Evolutionary conservation across 2,888 invertebrate species (phyloP).

Genomic region (Actias luna): DNA sequence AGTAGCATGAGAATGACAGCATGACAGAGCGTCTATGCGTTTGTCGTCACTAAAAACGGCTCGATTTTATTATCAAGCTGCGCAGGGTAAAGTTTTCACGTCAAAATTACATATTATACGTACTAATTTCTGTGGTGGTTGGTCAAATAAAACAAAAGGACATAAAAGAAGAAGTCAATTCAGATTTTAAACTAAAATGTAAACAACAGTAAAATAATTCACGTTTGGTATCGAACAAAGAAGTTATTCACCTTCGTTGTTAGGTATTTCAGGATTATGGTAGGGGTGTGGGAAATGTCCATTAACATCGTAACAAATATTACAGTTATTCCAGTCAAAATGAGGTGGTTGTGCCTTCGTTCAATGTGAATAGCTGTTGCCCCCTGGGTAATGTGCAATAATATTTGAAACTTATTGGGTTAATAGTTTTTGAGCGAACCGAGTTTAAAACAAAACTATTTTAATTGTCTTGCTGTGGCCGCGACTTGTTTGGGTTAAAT

Average conservation of each 20-base stretch:
- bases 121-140: no score
- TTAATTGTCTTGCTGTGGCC: no score
- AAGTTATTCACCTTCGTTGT: not conserved
- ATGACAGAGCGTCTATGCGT: no score
- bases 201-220: not conserved
- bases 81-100: no score
- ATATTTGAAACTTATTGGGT: not conserved
- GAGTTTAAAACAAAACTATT: not conserved
- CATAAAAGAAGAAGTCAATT: not conserved
- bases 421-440: not conserved
- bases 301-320: slow-evolving; percentile 22
- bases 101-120: no score
- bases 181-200: not conserved
- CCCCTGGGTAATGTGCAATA: slow-evolving; percentile 17
- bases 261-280: not conserved
- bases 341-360: slow-evolving; percentile 21
- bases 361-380: slow-evolving; percentile 15
- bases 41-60: no score
- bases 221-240: not conserved
- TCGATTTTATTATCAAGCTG: no score
- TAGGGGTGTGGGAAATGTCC: slow-evolving; percentile 20
- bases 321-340: slow-evolving; percentile 27
- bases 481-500: no score
- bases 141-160: not conserved
- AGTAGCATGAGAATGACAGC: no score